Conservation (phyloP, 2,797 vertebrate species). For the Aplochiton taeniatus region DNA sequence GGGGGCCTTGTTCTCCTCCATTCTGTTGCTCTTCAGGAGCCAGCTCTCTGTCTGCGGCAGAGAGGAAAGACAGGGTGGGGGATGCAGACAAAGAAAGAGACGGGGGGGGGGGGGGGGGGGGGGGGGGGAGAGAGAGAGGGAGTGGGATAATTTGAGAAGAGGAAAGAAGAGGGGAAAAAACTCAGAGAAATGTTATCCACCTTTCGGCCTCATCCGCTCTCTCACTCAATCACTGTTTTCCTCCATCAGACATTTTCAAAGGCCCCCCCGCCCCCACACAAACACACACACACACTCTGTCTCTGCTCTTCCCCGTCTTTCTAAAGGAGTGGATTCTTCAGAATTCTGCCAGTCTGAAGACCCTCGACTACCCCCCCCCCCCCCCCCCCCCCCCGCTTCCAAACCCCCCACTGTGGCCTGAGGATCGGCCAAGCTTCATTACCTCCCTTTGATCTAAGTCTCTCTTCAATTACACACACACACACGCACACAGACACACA, state of each 20-base stretch:
- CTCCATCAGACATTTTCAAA: conserved; percentile 3
- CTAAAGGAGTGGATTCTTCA: conserved; percentile 55
- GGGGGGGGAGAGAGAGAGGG: too few species aligned
- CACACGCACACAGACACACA: conserved; percentile 19
- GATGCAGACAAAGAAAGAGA: too few species aligned
- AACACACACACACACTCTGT: background rate
- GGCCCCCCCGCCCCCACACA: background rate
- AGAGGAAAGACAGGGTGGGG: too few species aligned
- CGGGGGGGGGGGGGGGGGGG: too few species aligned
- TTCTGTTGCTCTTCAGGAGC: too few species aligned
- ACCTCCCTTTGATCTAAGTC: conserved; percentile 64
- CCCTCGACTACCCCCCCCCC: too few species aligned
- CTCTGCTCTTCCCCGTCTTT: background rate
- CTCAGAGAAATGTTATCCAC: too few species aligned
- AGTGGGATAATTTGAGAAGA: too few species aligned
- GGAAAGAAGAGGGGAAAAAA: too few species aligned
- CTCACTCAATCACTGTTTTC: background rate
- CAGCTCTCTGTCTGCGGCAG: too few species aligned
- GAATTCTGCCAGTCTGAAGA: conserved; percentile 43
- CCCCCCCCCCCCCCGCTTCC: conserved; percentile 18
- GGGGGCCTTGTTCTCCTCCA: too few species aligned
- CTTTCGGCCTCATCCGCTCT: background rate
- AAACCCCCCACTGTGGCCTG: conserved; percentile 44
- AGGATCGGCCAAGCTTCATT: conserved; percentile 66
- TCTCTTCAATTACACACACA: conserved; percentile 24